Evolutionary conservation across 1,140 invertebrate species (phyloP), one percentile per base, ranked within the genome.

Genomic region (Lepidotrigona ventralis): DNA sequence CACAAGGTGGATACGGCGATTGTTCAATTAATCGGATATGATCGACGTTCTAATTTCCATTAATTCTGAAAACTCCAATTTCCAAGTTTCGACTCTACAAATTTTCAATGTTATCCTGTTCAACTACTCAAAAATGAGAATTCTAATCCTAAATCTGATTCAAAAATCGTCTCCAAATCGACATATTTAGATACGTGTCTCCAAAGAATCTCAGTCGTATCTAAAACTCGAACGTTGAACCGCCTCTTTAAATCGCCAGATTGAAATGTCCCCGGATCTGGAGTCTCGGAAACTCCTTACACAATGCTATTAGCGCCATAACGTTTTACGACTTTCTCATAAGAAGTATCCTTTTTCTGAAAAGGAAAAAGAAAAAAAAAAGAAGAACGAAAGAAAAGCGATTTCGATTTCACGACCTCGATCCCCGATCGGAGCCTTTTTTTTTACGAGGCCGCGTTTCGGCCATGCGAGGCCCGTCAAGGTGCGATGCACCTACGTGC

Each of bases 401-500:
- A 0, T 39, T 76, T 64, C 17, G 23, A 19, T 63, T 58, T 46
- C 33, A 46, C 21, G 5, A 29, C 14, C 29, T 60, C 56, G 58
- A 63, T 75, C 60, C 33, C 6, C 21, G 1, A 23, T 23, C 14
- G 73, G 8, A 15, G 29, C 26, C 33, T 75, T 29, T 73, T 33
- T 33, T 33, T 74, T 60, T 58, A 58, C 73, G 73, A 33, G 39
- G 23, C 39, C 33, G 1, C 66, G 75, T 79, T 79, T 79, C 68
- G 81, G 66, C 66, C 46, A 72, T 51, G 76, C 82, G 77, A 26
- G 14, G 21, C 9, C 56, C 74, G 26, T 71, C 83, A 92, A 93
- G 90, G 91, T 93, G 85, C 91, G 90, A 92, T 89, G 90, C 90
- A 93, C 92, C 90, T 86, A 90, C 86, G 92, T 92, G 85, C 90